phyloP scores from a whole-genome alignment of 2,113 vertebrate species.

The Psephotus haematonotus region DNA sequence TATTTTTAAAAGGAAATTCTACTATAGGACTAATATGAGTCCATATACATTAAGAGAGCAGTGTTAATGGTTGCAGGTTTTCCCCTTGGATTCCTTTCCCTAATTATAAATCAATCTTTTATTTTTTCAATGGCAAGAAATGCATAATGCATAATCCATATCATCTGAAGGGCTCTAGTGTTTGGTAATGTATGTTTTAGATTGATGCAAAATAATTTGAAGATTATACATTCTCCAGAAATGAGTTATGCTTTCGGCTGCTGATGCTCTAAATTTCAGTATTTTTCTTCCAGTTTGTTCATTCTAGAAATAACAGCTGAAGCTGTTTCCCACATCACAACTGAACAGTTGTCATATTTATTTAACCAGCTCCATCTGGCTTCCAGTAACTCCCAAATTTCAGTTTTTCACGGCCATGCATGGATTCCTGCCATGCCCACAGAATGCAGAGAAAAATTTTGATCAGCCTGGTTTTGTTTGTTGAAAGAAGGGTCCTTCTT shows the following conservation, averaged over 20 bases:
- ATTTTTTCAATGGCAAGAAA: not conserved
- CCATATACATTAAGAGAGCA: not conserved
- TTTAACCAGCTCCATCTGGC: conserved; percentile 32
- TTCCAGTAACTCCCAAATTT: conserved; percentile 15
- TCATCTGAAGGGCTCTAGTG: not conserved
- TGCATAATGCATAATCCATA: not conserved
- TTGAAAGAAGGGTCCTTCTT: not conserved
- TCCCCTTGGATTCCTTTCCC: not conserved
- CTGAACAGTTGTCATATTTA: conserved; percentile 6
- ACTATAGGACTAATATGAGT: not conserved
- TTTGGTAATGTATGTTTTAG: not conserved
- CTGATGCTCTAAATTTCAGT: not conserved
- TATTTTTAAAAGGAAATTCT: not conserved
- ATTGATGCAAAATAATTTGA: not conserved
- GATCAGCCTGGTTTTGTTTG: not conserved
- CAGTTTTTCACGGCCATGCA: not conserved
- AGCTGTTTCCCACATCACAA: not conserved
- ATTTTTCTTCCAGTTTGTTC: not conserved
- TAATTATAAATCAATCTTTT: not conserved
- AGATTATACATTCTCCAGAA: not conserved
- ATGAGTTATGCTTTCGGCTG: not conserved
- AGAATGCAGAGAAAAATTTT: not conserved
- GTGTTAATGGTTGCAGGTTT: not conserved
- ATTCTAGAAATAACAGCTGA: conserved; percentile 24
- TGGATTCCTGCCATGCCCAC: not conserved